Conservation (phyloP, 2,888 invertebrate genomes). For the Pandemis heparana region DNA sequence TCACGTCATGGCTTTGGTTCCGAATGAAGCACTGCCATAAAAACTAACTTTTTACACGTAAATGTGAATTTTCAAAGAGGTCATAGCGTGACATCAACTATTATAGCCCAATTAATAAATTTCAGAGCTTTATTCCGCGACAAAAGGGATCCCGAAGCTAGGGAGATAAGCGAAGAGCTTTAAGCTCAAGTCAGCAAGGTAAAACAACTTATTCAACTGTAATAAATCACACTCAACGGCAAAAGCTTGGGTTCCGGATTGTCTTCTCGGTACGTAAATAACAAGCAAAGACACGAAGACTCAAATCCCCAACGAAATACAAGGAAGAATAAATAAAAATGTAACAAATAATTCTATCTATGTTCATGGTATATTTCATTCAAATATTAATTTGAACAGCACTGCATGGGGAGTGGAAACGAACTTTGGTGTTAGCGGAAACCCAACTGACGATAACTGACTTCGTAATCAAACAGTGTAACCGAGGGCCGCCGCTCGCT, state of each 20-base stretch:
- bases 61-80: not conserved
- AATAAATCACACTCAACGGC: conserved; percentile 10
- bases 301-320: not conserved
- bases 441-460: not conserved
- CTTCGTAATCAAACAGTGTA: conserved; percentile 1
- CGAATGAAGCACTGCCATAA: too few species aligned
- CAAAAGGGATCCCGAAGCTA: not conserved
- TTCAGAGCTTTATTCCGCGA: not conserved
- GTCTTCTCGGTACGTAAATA: conserved; percentile 2
- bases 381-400: not conserved
- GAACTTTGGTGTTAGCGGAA: not conserved
- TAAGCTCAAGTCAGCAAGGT: not conserved
- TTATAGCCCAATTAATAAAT: not conserved
- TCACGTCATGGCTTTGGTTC: too few species aligned
- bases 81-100: not conserved
- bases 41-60: not conserved
- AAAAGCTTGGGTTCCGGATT: conserved; percentile 1
- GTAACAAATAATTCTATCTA: not conserved
- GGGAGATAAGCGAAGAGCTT: not conserved
- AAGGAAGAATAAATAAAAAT: not conserved
- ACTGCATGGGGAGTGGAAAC: not conserved
- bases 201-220: conserved; percentile 6
- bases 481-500: not conserved
- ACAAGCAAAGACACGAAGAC: not conserved
- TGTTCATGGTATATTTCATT: not conserved